phyloP scores from a whole-genome alignment of 2,113 vertebrate genomes.

The Oreochromis niloticus region DNA sequence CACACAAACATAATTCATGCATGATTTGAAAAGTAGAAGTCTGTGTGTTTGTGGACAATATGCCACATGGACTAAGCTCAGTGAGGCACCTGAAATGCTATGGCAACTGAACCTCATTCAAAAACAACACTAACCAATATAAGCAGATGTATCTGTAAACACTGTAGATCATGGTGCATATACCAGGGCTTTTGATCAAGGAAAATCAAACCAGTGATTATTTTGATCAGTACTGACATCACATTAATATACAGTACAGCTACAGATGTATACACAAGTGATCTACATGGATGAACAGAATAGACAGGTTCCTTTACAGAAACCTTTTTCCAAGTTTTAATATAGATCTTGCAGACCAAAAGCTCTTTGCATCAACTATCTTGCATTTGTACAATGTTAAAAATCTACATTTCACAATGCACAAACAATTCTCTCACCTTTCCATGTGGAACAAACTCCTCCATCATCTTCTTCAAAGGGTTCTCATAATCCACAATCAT shows the following conservation, averaged over 20 bases:
- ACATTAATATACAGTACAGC: background rate
- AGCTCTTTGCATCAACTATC: rapidly evolving
- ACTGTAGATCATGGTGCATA: background rate
- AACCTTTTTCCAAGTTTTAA: rapidly evolving
- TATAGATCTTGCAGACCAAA: background rate
- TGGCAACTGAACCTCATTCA: background rate
- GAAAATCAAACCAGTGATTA: background rate
- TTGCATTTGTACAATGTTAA: background rate
- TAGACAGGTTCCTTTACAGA: rapidly evolving
- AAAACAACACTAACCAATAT: background rate
- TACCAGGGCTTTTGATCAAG: background rate
- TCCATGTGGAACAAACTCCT: constrained; percentile 98
- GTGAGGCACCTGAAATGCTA: background rate
- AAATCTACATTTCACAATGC: rapidly evolving
- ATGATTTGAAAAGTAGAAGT: background rate
- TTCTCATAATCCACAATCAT: constrained; percentile 99
- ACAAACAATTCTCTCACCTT: constrained; percentile 72
- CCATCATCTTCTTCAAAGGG: constrained; percentile 99
- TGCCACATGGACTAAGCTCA: background rate
- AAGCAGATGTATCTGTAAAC: background rate
- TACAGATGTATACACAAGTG: background rate
- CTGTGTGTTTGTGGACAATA: background rate
- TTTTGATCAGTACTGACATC: background rate
- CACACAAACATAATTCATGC: rapidly evolving
- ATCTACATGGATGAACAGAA: background rate